Evolutionary conservation across 53 echinoderm and acorn worm genomes (phyloP).

Genomic region (Stichopus horrens): DNA sequence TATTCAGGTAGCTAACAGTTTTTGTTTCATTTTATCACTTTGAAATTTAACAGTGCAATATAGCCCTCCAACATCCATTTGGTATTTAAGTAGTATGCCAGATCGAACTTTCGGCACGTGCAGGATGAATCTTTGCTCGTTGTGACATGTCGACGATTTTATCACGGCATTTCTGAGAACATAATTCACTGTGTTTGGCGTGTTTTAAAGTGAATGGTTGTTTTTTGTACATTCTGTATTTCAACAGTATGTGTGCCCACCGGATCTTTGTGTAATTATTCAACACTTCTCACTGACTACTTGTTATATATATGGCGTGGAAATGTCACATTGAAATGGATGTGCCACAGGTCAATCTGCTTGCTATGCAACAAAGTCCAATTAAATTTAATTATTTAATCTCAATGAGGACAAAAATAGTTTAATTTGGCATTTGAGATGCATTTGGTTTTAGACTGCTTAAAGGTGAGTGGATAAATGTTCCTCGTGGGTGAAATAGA

Average conservation of each 20-base stretch:
- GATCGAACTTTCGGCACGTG: too few relatives aligned
- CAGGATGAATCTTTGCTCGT: too few relatives aligned
- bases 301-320: not conserved
- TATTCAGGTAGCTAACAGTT: too few relatives aligned
- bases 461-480: not conserved
- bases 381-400: conserved; percentile 22
- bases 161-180: too few relatives aligned
- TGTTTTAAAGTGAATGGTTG: too few relatives aligned
- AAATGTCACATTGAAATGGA: not conserved
- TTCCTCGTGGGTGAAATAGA: not conserved
- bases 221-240: too few relatives aligned
- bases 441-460: not conserved
- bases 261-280: not conserved
- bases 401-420: not conserved
- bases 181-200: too few relatives aligned
- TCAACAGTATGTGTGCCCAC: not conserved
- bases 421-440: conserved; percentile 28
- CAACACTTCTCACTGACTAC: not conserved
- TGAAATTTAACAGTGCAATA: too few relatives aligned
- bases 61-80: too few relatives aligned
- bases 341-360: not conserved
- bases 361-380: not conserved
- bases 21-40: too few relatives aligned
- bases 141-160: too few relatives aligned
- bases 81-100: too few relatives aligned